These are phyloP conservation scores for Rotaria magnacalcarata DNA, from an alignment of 2,888 invertebrate genomes.

Conservation along the genomic window DNA sequence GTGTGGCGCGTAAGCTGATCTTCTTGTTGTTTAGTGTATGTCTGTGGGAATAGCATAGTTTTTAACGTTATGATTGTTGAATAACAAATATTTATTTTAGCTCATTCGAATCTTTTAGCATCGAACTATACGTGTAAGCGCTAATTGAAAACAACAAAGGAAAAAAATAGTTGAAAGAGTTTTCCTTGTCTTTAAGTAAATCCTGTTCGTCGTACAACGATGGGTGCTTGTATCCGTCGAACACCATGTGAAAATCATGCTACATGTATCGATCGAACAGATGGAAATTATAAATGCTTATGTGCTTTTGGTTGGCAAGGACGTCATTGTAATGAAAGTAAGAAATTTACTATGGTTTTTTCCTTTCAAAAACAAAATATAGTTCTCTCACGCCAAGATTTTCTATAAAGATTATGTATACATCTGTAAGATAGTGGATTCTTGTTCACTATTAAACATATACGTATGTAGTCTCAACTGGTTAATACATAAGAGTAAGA, in stretches of 20 bases:
- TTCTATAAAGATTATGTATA: too few relatives aligned
- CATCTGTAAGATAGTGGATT: too few relatives aligned
- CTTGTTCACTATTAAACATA: too few relatives aligned
- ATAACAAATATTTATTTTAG: neutral
- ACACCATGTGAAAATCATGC: constrained; percentile 28
- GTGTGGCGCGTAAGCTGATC: constrained; percentile 31
- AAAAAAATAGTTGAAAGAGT: neutral
- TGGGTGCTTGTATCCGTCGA: constrained; percentile 16
- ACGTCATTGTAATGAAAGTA: constrained; percentile 33
- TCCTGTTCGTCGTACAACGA: constrained; percentile 31
- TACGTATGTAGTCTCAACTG: too few relatives aligned
- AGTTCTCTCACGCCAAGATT: too few relatives aligned
- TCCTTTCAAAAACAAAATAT: too few relatives aligned
- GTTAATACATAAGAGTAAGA: too few relatives aligned
- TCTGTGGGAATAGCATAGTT: neutral
- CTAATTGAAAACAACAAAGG: neutral
- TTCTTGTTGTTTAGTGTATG: constrained; percentile 15
- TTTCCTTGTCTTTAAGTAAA: neutral
- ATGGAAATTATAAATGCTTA: constrained; percentile 33
- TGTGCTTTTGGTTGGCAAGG: constrained; percentile 16
- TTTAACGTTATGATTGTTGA: neutral
- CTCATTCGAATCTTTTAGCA: neutral
- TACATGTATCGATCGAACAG: neutral
- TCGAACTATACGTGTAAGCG: neutral
- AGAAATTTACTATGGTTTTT: neutral